A percentile compares a stretch with the other conserved stretches of the same genome.
Evolutionary conservation across 1,140 invertebrate genomes (phyloP).

Genomic region (Zaprionus davidi): DNA sequence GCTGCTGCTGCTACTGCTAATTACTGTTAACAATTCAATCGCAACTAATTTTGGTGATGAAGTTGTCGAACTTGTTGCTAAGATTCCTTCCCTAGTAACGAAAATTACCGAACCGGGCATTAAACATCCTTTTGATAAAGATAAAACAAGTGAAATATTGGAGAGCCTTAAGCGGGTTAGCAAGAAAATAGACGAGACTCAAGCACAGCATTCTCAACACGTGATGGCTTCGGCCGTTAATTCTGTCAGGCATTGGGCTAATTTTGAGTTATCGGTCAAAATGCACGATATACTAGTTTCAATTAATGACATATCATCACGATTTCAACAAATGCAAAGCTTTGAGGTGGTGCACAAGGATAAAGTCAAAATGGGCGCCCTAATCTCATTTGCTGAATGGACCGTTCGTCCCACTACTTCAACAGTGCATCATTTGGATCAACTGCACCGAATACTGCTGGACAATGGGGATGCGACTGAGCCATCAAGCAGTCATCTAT

Average conservation of each 20-base stretch:
- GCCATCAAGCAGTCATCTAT: constrained; percentile 59
- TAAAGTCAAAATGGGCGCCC: constrained; percentile 87
- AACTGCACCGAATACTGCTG: constrained; percentile 86
- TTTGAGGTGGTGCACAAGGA: constrained; percentile 85
- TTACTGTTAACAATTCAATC: constrained; percentile 36
- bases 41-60: constrained; percentile 84
- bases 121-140: constrained; percentile 86
- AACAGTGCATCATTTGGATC: constrained; percentile 88
- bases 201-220: constrained; percentile 71
- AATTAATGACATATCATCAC: constrained; percentile 86
- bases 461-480: constrained; percentile 38
- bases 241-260: constrained; percentile 65
- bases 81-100: too few relatives aligned
- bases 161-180: constrained; percentile 84
- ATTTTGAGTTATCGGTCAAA: constrained; percentile 85
- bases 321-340: constrained; percentile 86
- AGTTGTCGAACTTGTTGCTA: too few relatives aligned
- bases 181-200: constrained; percentile 82
- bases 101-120: constrained; percentile 83
- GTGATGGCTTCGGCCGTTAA: constrained; percentile 76
- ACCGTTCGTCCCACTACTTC: constrained; percentile 87
- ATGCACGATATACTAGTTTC: constrained; percentile 86
- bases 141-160: constrained; percentile 86
- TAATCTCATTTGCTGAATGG: constrained; percentile 88
- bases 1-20: constrained; percentile 29